These are phyloP conservation scores for Enteromius fasciolatus DNA, from an alignment of 2,797 vertebrate species.

Conservation along the genomic window DNA sequence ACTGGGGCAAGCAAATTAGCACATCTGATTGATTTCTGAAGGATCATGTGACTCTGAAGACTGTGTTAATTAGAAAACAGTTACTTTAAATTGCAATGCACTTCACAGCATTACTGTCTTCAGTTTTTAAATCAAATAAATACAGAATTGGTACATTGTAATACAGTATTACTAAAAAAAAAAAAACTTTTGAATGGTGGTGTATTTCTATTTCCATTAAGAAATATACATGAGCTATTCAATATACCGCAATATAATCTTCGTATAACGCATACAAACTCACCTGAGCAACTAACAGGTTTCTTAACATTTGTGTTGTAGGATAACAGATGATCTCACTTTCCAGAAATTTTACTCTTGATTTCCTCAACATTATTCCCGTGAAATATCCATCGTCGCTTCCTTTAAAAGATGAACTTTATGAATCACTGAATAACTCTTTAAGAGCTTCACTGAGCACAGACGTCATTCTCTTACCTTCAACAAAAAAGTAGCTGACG, in stretches of 20 bases:
- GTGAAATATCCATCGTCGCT: constrained; percentile 88
- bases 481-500: constrained; percentile 85
- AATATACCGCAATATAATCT: not conserved
- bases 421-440: not conserved
- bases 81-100: not conserved
- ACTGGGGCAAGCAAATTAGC: not conserved
- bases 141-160: not conserved
- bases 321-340: constrained; percentile 85
- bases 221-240: not conserved
- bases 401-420: constrained; percentile 71
- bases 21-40: not conserved
- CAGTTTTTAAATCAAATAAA: not conserved
- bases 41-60: not conserved
- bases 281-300: constrained; percentile 89
- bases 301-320: constrained; percentile 91
- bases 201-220: not conserved
- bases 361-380: constrained; percentile 91
- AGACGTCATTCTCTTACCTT: constrained; percentile 76
- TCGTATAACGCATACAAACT: constrained; percentile 50
- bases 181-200: not conserved
- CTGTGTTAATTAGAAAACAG: not conserved
- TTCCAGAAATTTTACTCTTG: constrained; percentile 84
- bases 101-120: not conserved
- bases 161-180: not conserved
- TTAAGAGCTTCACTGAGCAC: not conserved